Conservation (phyloP, 2,888 invertebrate genomes). For the Oscheius sp. region DNA sequence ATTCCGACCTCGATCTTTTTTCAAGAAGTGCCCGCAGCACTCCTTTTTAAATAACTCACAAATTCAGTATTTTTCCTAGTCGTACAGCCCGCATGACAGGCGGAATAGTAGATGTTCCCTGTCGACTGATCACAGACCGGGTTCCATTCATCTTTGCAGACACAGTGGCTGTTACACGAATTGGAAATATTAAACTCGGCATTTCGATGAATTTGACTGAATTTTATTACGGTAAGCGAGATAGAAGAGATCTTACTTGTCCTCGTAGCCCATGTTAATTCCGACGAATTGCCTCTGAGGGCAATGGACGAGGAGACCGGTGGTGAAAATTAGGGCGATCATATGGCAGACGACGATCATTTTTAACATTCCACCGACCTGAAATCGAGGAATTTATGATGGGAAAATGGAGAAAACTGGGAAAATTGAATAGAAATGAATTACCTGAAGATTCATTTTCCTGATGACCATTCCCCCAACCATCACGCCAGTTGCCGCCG, state of each 20-base stretch:
- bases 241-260: slow-evolving; percentile 43
- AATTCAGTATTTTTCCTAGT: slow-evolving; percentile 41
- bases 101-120: slow-evolving; percentile 68
- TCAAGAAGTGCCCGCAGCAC: too few species aligned
- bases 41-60: slow-evolving; percentile 26
- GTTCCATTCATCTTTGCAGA: slow-evolving; percentile 66
- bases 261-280: slow-evolving; percentile 67
- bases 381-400: slow-evolving; percentile 22
- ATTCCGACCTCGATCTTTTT: slow-evolving; percentile 17
- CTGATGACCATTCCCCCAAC: slow-evolving; percentile 70
- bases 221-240: neutral
- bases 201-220: slow-evolving; percentile 17
- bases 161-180: slow-evolving; percentile 63
- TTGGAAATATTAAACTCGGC: slow-evolving; percentile 19
- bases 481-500: slow-evolving; percentile 72
- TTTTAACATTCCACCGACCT: slow-evolving; percentile 72
- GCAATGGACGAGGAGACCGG: slow-evolving; percentile 69
- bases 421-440: neutral
- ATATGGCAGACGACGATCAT: slow-evolving; percentile 71
- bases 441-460: slow-evolving; percentile 67
- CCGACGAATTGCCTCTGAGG: slow-evolving; percentile 71
- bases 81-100: slow-evolving; percentile 70
- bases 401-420: neutral
- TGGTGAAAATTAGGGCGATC: slow-evolving; percentile 64
- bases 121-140: slow-evolving; percentile 65